These are phyloP conservation scores for Sphinx pinastri DNA, from an alignment of 2,888 invertebrate genomes.

Conservation along the genomic window DNA sequence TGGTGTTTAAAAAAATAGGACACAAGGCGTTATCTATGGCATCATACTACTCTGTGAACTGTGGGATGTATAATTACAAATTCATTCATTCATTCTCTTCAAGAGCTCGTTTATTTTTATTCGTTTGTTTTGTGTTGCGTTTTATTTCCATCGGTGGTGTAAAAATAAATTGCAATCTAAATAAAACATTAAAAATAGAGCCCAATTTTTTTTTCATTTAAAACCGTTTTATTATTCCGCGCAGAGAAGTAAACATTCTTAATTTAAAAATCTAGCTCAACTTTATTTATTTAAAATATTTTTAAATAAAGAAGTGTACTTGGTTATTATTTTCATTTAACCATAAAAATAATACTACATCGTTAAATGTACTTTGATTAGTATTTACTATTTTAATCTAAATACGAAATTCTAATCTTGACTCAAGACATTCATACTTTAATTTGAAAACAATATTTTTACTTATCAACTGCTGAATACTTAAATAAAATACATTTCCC, in stretches of 20 bases:
- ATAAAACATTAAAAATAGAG: not conserved
- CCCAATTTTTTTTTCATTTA: not conserved
- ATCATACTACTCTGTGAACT: not conserved
- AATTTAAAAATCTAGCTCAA: not conserved
- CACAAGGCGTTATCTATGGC: not conserved
- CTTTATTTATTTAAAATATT: not conserved
- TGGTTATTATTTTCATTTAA: not conserved
- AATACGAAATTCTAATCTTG: too few species aligned
- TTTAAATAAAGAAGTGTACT: not conserved
- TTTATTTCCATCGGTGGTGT: slow-evolving; percentile 8
- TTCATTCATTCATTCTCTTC: slow-evolving; percentile 21
- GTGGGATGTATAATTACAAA: slow-evolving; percentile 20
- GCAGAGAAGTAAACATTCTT: not conserved
- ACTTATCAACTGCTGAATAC: too few species aligned
- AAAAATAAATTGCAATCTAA: slow-evolving; percentile 6
- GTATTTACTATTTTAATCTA: too few species aligned
- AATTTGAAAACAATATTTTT: too few species aligned
- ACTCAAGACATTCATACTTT: too few species aligned
- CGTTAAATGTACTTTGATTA: too few species aligned
- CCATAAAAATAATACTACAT: too few species aligned
- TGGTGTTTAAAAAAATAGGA: too few species aligned
- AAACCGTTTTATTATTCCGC: not conserved
- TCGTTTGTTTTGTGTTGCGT: slow-evolving; percentile 13
- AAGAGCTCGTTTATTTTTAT: slow-evolving; percentile 18
- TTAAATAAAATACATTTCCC: too few species aligned